Conservation (phyloP, 2,797 vertebrate species). For the Capromys pilorides region DNA sequence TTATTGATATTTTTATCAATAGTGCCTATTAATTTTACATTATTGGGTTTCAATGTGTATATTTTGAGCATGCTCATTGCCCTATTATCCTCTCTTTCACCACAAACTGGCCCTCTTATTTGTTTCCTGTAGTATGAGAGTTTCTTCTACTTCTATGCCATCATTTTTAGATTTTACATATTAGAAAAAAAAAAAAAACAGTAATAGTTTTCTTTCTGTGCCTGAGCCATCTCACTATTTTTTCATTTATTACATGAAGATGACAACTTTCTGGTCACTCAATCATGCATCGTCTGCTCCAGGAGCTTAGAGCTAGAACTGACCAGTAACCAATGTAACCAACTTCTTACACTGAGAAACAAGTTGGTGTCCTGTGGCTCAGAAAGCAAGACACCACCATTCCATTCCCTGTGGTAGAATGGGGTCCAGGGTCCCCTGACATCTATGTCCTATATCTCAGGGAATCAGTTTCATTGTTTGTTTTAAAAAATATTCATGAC, state of each 20-base stretch:
- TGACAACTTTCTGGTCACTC: neutral
- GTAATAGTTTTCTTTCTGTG: neutral
- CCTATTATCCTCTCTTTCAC: neutral
- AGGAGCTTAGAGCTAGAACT: neutral
- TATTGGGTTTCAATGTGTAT: neutral
- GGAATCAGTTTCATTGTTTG: neutral
- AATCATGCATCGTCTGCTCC: neutral
- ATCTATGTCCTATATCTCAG: neutral
- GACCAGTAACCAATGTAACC: no score
- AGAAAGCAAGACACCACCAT: neutral
- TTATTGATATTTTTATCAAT: neutral
- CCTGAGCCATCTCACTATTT: neutral
- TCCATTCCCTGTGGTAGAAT: neutral
- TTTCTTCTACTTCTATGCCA: neutral
- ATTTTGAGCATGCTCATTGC: neutral
- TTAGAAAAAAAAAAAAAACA: neutral
- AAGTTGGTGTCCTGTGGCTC: neutral
- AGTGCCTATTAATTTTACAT: neutral
- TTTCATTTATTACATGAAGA: neutral
- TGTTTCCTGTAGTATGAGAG: neutral
- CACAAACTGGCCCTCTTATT: neutral
- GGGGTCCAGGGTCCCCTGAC: neutral
- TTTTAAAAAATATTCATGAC: neutral
- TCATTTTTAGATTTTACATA: neutral
- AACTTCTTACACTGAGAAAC: neutral